A percentile compares a stretch with the other conserved stretches of the same genome.
Conservation (phyloP, 2,113 vertebrate species). For the Mormoops blainvillei region DNA sequence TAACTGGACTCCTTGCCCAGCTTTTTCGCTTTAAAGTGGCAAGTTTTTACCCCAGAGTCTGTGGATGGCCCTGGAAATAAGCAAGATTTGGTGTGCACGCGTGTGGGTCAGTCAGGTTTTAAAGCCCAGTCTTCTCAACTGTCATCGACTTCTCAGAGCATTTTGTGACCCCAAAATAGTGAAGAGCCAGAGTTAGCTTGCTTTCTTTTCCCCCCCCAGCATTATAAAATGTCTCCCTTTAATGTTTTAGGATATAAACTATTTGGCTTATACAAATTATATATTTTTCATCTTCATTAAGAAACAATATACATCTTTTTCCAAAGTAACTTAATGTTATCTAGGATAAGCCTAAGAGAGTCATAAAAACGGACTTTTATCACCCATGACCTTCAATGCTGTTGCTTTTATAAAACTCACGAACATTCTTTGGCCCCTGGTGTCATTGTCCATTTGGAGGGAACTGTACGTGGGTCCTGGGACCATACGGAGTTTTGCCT, state of each 20-base stretch:
- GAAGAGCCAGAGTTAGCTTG: background rate
- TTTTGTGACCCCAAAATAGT: background rate
- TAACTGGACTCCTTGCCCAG: background rate
- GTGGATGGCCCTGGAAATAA: background rate
- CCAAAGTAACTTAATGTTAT: conserved; percentile 55
- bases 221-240: conserved; percentile 76
- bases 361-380: conserved; percentile 57
- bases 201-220: background rate
- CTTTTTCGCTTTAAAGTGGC: background rate
- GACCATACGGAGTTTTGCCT: conserved; percentile 66
- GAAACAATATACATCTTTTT: conserved; percentile 76
- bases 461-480: conserved; percentile 60
- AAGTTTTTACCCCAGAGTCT: background rate
- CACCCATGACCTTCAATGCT: conserved; percentile 50
- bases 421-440: conserved; percentile 62
- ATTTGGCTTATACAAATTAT: conserved; percentile 69
- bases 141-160: background rate
- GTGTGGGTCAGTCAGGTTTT: background rate
- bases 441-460: conserved; percentile 59
- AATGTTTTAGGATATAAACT: conserved; percentile 70
- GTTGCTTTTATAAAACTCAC: conserved; percentile 65
- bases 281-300: conserved; percentile 77
- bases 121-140: background rate
- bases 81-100: background rate
- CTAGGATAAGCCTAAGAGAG: conserved; percentile 64